Percentiles rank a stretch among this genome's conserved stretches.
Conservation (phyloP, 2,888 invertebrate species). For the Unio delphinus region DNA sequence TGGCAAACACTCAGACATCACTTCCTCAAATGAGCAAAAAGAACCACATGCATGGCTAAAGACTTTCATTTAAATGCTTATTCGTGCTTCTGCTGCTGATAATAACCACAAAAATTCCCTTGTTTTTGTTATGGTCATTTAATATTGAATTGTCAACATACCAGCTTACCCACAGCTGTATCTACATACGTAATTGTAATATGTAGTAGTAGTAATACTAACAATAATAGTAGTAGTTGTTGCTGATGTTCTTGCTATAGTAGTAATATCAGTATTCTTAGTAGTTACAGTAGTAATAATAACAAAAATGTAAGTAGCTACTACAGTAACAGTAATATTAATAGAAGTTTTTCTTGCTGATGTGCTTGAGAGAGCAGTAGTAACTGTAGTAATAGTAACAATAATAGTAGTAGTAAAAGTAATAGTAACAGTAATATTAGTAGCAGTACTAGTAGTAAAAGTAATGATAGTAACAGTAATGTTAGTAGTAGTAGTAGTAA, state of each 20-base stretch:
- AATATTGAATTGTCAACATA: no score
- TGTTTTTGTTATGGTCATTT: no score
- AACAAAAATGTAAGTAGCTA: not conserved
- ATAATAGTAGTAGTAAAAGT: not conserved
- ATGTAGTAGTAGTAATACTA: no score
- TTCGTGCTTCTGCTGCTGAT: no score
- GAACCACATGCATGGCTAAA: no score
- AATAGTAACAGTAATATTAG: not conserved
- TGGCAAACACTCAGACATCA: no score
- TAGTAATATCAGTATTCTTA: not conserved
- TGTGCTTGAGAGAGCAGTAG: not conserved
- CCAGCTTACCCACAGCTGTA: no score
- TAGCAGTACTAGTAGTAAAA: conserved; percentile 6
- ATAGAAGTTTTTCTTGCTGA: not conserved
- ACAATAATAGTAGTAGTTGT: no score
- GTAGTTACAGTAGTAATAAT: not conserved
- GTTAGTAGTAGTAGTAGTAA: conserved; percentile 1
- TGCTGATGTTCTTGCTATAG: not conserved
- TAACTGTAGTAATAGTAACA: not conserved
- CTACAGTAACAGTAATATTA: not conserved
- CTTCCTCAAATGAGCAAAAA: no score
- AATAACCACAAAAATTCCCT: no score
- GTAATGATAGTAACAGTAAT: conserved; percentile 5
- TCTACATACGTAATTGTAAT: no score
- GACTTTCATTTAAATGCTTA: no score